Base-by-base conservation (phyloP, 2,888 invertebrate species). In the Acholoe squamosa region DNA sequence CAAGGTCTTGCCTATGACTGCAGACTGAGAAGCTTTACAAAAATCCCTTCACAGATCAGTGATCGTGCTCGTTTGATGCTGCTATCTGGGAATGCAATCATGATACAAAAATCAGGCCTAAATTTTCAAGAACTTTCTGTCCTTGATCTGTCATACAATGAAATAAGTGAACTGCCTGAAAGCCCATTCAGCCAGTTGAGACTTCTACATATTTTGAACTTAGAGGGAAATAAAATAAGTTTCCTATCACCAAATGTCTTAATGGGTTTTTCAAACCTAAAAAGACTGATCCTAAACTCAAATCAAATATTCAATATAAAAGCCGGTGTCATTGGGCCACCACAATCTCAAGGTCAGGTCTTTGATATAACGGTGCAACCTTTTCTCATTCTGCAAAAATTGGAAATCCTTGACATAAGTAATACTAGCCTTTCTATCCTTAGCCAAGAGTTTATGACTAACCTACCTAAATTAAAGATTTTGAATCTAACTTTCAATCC, bases 1-100 rank as follows among this genome's bases (percentile, higher is more conserved):
- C 61, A 61, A n/a, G 61, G 61, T 61, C 61, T 61, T 14, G 61
- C 61, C 1, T 61, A 61, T 61, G 61, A 61, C 61, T 61, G 61
- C 19, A 7, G 61, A n/a, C 1, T n/a, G 19, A n/a, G 22, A 12
- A 61, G 19, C 19, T 19, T 61, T 3, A n/a, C 61, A 19, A 14
- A 3, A 7, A 61, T 61, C 19, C 61, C 61, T 61, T 1, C 19
- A 1, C 5, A 3, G 5, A 19, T 61, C 61, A 14, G 61, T 61
- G 5, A 19, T n/a, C 22, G 19, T 3, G 61, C 61, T 1, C 61
- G 61, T 61, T 14, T 61, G 1, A 19, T 61, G 5, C 61, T 61
- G 19, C 61, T 61, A 1, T 61, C 61, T n/a, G 61, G 61, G 3
- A 61, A 61, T n/a, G 19, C 14, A 19, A 61, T 61, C 5, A n/a